These are phyloP conservation scores for Gnathonemus echidnorhynchus DNA, from an alignment of 2,113 vertebrate genomes.

Conservation along the genomic window DNA sequence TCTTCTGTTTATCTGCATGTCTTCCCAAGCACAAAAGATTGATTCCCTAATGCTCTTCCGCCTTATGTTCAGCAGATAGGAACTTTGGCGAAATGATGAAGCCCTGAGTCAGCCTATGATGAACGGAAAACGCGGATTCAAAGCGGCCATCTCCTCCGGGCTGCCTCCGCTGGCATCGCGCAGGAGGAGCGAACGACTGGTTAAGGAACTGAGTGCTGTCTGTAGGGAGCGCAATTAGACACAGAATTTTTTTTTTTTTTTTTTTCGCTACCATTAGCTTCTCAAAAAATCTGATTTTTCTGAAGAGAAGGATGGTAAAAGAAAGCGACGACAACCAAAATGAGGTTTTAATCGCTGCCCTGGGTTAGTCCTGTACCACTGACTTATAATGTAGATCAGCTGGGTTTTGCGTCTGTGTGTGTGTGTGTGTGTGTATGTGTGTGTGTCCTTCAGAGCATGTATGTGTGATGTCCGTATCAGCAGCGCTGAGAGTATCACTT, in stretches of 20 bases:
- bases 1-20: constrained; percentile 68
- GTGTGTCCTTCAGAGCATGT: background rate
- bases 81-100: constrained; percentile 82
- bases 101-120: constrained; percentile 70
- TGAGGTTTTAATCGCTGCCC: background rate
- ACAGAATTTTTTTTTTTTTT: constrained; percentile 73
- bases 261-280: constrained; percentile 63
- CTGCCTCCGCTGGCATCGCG: constrained; percentile 54
- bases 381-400: background rate
- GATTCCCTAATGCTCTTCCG: constrained; percentile 79
- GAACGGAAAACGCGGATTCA: constrained; percentile 77
- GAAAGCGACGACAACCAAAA: constrained; percentile 43
- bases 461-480: background rate
- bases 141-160: constrained; percentile 57
- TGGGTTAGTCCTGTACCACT: background rate
- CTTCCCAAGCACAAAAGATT: constrained; percentile 74
- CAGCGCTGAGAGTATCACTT: background rate
- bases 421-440: background rate
- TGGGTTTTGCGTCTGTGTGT: background rate
- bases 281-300: constrained; percentile 59
- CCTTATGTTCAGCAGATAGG: constrained; percentile 80
- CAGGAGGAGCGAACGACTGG: constrained; percentile 62
- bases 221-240: constrained; percentile 72
- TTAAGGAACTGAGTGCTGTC: constrained; percentile 72
- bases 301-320: constrained; percentile 44